phyloP scores from a whole-genome alignment of 2,113 vertebrate genomes.

The Elephas maximus region DNA sequence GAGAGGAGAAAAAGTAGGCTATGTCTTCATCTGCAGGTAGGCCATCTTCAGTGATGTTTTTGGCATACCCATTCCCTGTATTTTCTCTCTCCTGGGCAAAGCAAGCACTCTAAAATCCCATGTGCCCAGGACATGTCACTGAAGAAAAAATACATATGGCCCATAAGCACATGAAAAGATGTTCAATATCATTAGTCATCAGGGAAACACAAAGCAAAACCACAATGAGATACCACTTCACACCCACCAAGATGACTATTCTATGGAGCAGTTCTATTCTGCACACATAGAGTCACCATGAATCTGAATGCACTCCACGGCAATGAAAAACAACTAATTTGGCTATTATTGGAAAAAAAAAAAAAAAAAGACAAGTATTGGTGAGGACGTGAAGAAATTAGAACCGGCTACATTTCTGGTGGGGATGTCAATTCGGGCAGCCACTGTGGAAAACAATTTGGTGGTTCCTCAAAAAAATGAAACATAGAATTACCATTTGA shows the following conservation, averaged over 20 bases:
- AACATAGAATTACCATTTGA: too few species aligned
- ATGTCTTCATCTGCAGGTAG: background rate
- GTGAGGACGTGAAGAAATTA: background rate
- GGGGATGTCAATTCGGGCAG: background rate
- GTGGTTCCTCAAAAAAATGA: too few species aligned
- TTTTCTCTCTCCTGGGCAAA: background rate
- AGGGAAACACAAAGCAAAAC: background rate
- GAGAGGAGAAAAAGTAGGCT: background rate
- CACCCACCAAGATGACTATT: background rate
- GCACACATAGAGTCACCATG: background rate
- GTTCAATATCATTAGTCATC: background rate
- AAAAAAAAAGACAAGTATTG: background rate
- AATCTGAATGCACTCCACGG: background rate
- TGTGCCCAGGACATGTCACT: background rate
- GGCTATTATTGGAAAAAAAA: background rate
- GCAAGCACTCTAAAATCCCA: background rate
- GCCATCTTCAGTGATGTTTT: rapidly evolving
- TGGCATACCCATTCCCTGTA: rapidly evolving
- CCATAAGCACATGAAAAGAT: background rate
- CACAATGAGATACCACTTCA: background rate
- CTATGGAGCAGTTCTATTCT: background rate
- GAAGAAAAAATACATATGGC: background rate
- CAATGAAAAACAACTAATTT: background rate
- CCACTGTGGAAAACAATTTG: too few species aligned
- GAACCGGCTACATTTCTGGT: background rate